Evolutionary conservation across 2,888 invertebrate species (phyloP).

Genomic region (Diarsia rubi): DNA sequence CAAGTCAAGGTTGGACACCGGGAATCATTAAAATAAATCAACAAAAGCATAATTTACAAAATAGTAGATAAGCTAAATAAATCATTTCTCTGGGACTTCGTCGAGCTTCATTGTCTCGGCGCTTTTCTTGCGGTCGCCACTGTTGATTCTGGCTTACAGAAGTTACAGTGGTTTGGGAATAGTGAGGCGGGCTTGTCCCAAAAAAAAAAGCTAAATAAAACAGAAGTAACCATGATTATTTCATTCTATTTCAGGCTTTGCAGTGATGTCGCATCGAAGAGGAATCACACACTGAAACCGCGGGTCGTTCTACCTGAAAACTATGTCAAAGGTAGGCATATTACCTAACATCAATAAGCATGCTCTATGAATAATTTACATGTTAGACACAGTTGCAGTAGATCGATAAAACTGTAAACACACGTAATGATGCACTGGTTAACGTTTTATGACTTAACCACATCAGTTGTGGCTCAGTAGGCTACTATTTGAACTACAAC

Average conservation of each 20-base stretch:
- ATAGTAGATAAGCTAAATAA: background rate
- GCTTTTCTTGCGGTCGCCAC: too few species aligned
- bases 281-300: conserved; percentile 92
- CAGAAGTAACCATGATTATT: conserved; percentile 6
- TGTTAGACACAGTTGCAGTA: conserved; percentile 17
- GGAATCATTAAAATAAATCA: too few species aligned
- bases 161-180: too few species aligned
- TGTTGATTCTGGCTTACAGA: too few species aligned
- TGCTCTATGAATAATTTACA: conserved; percentile 29
- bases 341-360: conserved; percentile 22
- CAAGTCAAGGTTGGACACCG: too few species aligned
- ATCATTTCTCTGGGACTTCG: too few species aligned
- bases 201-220: background rate
- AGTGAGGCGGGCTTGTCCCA: too few species aligned
- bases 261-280: conserved; percentile 88
- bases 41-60: too few species aligned
- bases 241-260: conserved; percentile 84
- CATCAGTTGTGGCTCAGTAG: background rate
- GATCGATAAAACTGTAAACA: conserved; percentile 34
- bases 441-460: background rate
- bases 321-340: conserved; percentile 93
- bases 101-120: too few species aligned
- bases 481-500: too few species aligned
- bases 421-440: background rate
- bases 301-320: conserved; percentile 93